Conservation (phyloP, 2,113 vertebrate species). For the Tachycineta bicolor region DNA sequence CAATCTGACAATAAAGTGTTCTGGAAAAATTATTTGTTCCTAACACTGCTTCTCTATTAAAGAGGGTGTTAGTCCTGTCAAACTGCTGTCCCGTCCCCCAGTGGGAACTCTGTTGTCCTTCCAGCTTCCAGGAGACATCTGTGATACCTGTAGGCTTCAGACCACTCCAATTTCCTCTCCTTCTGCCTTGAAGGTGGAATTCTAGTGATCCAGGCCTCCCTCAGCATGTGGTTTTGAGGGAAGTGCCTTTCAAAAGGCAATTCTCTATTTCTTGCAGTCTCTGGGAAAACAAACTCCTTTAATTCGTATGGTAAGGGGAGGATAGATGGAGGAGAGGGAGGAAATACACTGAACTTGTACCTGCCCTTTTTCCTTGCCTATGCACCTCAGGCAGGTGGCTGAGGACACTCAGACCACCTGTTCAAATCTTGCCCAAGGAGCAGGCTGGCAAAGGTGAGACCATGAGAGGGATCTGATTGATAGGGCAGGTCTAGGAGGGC, state of each 20-base stretch:
- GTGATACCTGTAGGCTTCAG: not conserved
- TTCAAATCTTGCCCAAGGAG: not conserved
- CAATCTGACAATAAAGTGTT: not conserved
- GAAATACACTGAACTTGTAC: accelerated
- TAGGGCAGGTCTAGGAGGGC: not conserved
- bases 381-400: not conserved
- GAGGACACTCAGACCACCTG: accelerated
- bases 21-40: not conserved
- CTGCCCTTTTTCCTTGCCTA: not conserved
- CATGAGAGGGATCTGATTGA: not conserved
- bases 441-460: not conserved
- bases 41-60: not conserved
- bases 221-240: not conserved
- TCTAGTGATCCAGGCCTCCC: not conserved
- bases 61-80: not conserved
- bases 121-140: not conserved
- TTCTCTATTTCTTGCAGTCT: not conserved
- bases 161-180: not conserved
- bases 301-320: accelerated
- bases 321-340: not conserved
- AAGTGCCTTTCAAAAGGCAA: not conserved
- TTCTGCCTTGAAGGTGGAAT: not conserved
- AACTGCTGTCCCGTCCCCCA: not conserved
- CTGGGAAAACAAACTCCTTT: not conserved
- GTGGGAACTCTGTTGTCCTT: not conserved